Base-by-base conservation (phyloP, 1,140 invertebrate species). In the Sminthurinus signatus region DNA sequence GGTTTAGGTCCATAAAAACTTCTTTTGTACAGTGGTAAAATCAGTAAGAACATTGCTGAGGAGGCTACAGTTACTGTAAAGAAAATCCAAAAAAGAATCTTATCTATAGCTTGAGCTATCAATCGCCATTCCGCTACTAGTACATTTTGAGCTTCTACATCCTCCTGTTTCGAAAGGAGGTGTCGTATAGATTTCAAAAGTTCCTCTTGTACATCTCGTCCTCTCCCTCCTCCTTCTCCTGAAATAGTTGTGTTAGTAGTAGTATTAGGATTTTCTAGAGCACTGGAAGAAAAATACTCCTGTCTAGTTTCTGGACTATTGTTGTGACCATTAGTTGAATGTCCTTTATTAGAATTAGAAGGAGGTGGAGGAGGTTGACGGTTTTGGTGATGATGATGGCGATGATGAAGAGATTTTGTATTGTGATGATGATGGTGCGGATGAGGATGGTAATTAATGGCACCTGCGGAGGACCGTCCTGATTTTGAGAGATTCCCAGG, bases 11-110 rank as follows among this genome's bases (percentile, higher is more conserved):
- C 57, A 57, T 67, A 50, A 63, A 61, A 71, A 15, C 71, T 73
- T 44, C 78, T 59, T 29, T 78, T 75, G 44, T 78, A 72, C 19
- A 78, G 59, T 1, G 79, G 79, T n/a, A 80, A 72, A 54, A 81
- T 74, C 29, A 80, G 70, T 1, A 83, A 74, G 57, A 83, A 77
- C 1, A 79, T 71, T 39, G 80, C 70, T 0, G 80, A 80, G 8
- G 81, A 81, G 27, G 78, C 69, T 15, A 78, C 62, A 1, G 82
- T 82, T 21, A 78, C 75, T 19, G 79, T 64, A 19, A 82, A 75
- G 72, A 84, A 84, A 23, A 84, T 75, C 77, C 80, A 83, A 73
- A 84, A 84, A 19, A 84, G 76, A 36, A 83, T 76, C 39, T 81
- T 72, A 72, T 84, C 83, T 8, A 84, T 76, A 54, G 77, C 76